Conservation (phyloP, 2,113 vertebrate species). For the Speoplatyrhinus poulsoni region DNA sequence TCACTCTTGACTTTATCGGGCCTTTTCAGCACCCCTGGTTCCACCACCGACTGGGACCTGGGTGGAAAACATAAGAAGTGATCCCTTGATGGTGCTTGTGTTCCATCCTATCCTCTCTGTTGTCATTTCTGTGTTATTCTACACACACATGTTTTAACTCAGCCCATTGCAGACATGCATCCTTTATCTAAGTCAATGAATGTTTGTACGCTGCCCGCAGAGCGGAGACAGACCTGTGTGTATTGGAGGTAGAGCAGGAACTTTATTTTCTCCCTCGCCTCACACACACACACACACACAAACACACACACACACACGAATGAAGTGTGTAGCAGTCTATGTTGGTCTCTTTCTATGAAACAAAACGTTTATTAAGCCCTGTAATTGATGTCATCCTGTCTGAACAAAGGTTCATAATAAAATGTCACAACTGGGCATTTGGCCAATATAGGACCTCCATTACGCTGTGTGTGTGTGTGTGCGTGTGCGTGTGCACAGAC, state of each 20-base stretch:
- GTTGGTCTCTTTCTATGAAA: neutral
- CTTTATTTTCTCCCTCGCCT: neutral
- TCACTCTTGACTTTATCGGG: constrained; percentile 93
- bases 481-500: constrained; percentile 16
- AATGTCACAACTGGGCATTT: constrained; percentile 21
- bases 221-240: too few species aligned
- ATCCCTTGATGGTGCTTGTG: too few species aligned
- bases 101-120: too few species aligned
- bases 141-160: too few species aligned
- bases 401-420: neutral
- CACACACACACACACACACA: too few species aligned
- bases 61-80: constrained; percentile 22
- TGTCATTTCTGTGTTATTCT: too few species aligned
- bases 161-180: too few species aligned
- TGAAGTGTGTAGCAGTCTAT: neutral
- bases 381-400: neutral
- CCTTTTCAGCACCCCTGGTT: constrained; percentile 91
- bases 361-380: neutral
- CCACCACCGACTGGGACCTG: constrained; percentile 97
- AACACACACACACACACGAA: too few species aligned
- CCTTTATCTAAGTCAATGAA: too few species aligned
- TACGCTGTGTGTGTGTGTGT: constrained; percentile 12
- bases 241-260: too few species aligned
- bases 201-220: too few species aligned
- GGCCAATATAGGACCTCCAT: neutral